Evolutionary conservation across 2,888 invertebrate species (phyloP).

Genomic region (Andrena marginata): DNA sequence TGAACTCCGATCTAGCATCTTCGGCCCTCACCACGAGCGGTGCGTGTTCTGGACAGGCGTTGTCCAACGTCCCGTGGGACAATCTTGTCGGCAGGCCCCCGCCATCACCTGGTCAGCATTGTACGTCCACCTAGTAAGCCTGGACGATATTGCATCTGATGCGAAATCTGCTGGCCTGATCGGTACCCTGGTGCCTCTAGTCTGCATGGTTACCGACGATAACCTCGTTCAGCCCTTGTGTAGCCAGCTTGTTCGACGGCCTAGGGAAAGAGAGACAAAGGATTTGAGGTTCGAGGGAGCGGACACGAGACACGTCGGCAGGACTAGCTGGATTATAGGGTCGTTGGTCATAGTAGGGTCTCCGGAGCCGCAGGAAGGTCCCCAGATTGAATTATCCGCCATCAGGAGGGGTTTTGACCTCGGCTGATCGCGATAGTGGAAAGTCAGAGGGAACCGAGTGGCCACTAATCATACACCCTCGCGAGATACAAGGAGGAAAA

Average conservation of each 20-base stretch:
- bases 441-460: constrained; percentile 67
- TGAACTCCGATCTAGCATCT: constrained; percentile 57
- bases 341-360: constrained; percentile 65
- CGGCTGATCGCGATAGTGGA: constrained; percentile 66
- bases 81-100: constrained; percentile 63
- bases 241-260: constrained; percentile 39
- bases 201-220: constrained; percentile 77
- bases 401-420: constrained; percentile 72
- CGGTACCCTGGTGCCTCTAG: constrained; percentile 51
- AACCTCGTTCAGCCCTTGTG: constrained; percentile 66
- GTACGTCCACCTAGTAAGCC: constrained; percentile 67
- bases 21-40: constrained; percentile 51
- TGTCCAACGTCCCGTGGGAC: constrained; percentile 69
- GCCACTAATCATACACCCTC: constrained; percentile 74
- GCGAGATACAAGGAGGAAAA: constrained; percentile 53
- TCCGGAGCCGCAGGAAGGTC: constrained; percentile 63
- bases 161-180: constrained; percentile 75
- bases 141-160: constrained; percentile 79
- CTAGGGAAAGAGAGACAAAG: constrained; percentile 66
- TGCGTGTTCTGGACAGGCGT: constrained; percentile 70
- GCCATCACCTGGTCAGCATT: constrained; percentile 75
- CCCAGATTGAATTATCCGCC: constrained; percentile 81
- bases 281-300: constrained; percentile 45
- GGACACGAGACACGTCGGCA: constrained; percentile 56
- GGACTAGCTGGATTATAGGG: constrained; percentile 67